These are phyloP conservation scores for Hemithea aestivaria DNA, from an alignment of 2,888 invertebrate species.

Conservation along the genomic window DNA sequence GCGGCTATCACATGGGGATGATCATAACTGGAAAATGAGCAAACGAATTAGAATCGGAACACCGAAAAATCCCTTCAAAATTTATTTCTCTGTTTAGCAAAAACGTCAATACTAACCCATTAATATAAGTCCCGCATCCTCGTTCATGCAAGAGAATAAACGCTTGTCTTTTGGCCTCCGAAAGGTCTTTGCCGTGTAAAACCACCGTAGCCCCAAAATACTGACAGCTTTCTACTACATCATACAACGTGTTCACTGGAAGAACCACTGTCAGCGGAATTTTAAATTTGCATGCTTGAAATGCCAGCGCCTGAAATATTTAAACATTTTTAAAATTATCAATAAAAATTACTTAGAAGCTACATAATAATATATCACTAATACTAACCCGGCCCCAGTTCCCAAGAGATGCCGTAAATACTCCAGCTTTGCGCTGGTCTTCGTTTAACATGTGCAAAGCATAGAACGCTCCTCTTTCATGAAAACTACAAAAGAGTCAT, in stretches of 20 bases:
- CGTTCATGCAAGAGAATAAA: constrained; percentile 82
- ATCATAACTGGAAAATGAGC: constrained; percentile 83
- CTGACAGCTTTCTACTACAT: constrained; percentile 89
- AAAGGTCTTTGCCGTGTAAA: constrained; percentile 86
- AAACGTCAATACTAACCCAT: constrained; percentile 80
- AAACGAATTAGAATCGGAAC: constrained; percentile 1
- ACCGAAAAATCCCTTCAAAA: too few species aligned
- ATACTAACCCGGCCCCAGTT: constrained; percentile 87
- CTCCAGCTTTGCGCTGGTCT: constrained; percentile 84
- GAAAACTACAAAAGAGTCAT: constrained; percentile 81
- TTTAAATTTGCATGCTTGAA: constrained; percentile 83
- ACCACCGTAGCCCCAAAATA: constrained; percentile 88
- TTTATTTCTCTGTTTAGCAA: too few species aligned
- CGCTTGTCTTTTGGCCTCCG: constrained; percentile 87
- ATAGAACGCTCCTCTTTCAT: constrained; percentile 92
- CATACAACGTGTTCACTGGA: constrained; percentile 88
- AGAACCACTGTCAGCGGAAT: constrained; percentile 89
- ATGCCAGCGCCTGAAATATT: constrained; percentile 75
- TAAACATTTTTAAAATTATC: neutral
- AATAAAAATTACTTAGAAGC: neutral
- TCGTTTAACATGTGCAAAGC: constrained; percentile 84
- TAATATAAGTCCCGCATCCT: constrained; percentile 84
- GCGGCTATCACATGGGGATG: constrained; percentile 95
- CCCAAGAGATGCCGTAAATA: constrained; percentile 93
- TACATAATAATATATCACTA: neutral